Conservation (phyloP, 2,113 vertebrate species). For the Poicephalus meyeri region DNA sequence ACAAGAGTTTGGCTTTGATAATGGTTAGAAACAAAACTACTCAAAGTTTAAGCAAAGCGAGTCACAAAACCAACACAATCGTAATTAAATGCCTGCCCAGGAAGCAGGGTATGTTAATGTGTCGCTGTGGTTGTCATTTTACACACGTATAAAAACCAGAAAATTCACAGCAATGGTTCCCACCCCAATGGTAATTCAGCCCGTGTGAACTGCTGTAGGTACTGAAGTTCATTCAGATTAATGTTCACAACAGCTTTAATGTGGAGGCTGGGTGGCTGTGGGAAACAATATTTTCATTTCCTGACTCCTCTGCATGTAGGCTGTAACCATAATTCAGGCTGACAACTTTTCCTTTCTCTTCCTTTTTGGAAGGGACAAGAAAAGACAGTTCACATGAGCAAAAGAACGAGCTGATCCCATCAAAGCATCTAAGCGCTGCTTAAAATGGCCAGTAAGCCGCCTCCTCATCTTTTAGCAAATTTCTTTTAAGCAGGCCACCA, state of each 20-base stretch:
- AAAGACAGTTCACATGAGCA: neutral
- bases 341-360: neutral
- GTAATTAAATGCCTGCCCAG: neutral
- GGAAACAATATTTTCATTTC: neutral
- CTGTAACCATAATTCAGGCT: neutral
- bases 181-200: neutral
- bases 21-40: neutral
- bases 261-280: neutral
- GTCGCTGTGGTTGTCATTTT: neutral
- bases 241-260: neutral
- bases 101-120: neutral
- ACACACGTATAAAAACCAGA: rapidly evolving
- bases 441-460: neutral
- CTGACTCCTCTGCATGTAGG: neutral
- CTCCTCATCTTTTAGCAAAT: neutral
- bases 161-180: neutral
- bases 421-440: neutral
- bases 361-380: neutral
- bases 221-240: neutral
- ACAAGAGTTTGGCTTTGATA: neutral
- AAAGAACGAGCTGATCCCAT: neutral
- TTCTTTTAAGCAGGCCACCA: neutral
- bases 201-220: neutral
- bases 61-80: neutral
- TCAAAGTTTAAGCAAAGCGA: neutral